Percentiles rank a stretch among this genome's conserved stretches.
These are phyloP conservation scores for Furcula furcula DNA, from an alignment of 2,888 invertebrate genomes.

Conservation along the genomic window DNA sequence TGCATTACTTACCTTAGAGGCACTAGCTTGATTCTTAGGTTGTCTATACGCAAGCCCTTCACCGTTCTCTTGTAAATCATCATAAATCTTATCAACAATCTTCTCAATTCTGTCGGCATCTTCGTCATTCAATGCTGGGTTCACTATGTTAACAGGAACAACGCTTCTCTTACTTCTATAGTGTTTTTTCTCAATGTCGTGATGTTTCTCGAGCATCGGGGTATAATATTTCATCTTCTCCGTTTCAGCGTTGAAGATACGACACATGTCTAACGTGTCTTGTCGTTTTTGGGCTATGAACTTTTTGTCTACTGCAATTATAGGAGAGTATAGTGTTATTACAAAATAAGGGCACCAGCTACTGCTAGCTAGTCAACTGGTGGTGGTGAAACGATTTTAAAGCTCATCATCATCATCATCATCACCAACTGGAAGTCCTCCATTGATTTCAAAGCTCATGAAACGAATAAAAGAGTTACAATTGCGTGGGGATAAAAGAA, in stretches of 20 bases:
- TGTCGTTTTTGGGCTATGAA: constrained; percentile 59
- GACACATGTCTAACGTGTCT: constrained; percentile 67
- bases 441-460: too few relatives aligned
- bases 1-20: constrained; percentile 2
- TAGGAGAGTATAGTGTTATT: too few relatives aligned
- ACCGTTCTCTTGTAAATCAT: constrained; percentile 50
- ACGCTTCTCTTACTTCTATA: constrained; percentile 33
- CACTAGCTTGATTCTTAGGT: constrained; percentile 5
- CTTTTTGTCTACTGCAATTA: constrained; percentile 51
- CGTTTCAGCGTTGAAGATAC: constrained; percentile 56
- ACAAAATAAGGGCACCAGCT: too few relatives aligned
- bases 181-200: constrained; percentile 14
- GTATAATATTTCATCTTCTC: constrained; percentile 17
- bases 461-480: too few relatives aligned
- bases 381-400: too few relatives aligned
- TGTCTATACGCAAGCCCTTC: constrained; percentile 40
- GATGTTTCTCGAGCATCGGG: constrained; percentile 10
- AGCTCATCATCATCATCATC: too few relatives aligned
- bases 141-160: constrained; percentile 29
- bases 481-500: too few relatives aligned
- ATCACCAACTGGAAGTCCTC: too few relatives aligned
- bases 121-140: constrained; percentile 33
- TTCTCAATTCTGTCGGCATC: constrained; percentile 49
- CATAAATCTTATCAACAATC: constrained; percentile 63
- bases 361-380: too few relatives aligned